phyloP scores from a whole-genome alignment of 1,140 invertebrate genomes.

The Leptonema lineaticorne region DNA sequence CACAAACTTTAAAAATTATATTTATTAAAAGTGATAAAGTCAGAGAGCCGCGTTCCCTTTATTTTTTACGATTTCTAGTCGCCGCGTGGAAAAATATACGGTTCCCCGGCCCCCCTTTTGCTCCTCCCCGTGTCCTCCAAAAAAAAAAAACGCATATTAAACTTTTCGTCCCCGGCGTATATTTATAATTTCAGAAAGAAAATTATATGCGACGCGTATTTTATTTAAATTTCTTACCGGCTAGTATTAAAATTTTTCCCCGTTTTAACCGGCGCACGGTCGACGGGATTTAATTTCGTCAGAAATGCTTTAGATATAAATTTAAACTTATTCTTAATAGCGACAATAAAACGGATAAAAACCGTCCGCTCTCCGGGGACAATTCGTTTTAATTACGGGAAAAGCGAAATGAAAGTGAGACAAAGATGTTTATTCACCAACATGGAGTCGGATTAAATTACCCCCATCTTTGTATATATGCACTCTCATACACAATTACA shows the following conservation, averaged over 20 bases:
- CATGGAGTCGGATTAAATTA: neutral
- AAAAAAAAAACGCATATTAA: neutral
- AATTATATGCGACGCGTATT: no score
- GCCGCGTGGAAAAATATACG: neutral
- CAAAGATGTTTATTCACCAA: conserved; percentile 16
- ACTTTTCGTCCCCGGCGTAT: neutral
- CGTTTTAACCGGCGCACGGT: neutral
- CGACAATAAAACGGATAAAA: conserved; percentile 7
- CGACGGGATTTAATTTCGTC: neutral
- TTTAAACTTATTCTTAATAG: conserved; percentile 15
- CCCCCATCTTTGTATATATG: neutral
- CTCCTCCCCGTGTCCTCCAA: no score
- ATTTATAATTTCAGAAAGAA: neutral
- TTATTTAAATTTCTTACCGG: conserved; percentile 9
- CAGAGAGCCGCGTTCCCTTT: no score
- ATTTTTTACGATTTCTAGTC: neutral
- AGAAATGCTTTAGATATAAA: conserved; percentile 7
- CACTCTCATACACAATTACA: neutral
- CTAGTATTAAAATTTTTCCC: neutral
- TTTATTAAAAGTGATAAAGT: conserved; percentile 3
- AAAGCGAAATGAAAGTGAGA: conserved; percentile 15
- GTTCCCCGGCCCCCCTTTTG: no score
- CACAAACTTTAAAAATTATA: neutral
- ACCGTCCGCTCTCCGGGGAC: conserved; percentile 5
- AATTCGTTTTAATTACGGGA: conserved; percentile 17